phyloP scores from a whole-genome alignment of 2,113 vertebrate genomes.

The Emydura subglobosa region DNA sequence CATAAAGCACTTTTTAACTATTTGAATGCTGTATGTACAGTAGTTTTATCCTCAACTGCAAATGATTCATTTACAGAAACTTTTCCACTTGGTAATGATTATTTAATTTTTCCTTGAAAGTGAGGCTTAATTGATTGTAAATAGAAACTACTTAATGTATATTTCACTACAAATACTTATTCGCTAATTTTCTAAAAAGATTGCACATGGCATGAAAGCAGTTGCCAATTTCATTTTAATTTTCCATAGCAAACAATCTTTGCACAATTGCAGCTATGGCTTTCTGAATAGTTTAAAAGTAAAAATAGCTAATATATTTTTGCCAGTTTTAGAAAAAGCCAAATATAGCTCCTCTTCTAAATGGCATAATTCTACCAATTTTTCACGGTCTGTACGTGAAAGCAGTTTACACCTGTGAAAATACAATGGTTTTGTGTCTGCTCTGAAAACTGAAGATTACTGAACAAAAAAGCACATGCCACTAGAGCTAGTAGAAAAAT shows the following conservation, averaged over 20 bases:
- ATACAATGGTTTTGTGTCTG: no score
- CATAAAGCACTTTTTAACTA: background rate
- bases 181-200: background rate
- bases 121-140: background rate
- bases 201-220: background rate
- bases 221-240: background rate
- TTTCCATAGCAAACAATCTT: background rate
- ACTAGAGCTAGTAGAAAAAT: no score
- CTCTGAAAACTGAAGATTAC: no score
- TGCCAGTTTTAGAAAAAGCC: background rate
- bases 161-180: background rate
- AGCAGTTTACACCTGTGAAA: background rate
- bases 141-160: background rate
- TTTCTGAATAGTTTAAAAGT: background rate
- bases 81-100: background rate
- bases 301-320: background rate
- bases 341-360: background rate
- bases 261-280: background rate
- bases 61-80: background rate
- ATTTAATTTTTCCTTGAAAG: background rate
- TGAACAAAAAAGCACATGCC: no score
- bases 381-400: background rate
- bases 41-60: background rate
- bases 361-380: background rate
- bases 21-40: background rate